Base-by-base conservation (phyloP, 2,888 invertebrate genomes). In the Onchidella celtica region DNA sequence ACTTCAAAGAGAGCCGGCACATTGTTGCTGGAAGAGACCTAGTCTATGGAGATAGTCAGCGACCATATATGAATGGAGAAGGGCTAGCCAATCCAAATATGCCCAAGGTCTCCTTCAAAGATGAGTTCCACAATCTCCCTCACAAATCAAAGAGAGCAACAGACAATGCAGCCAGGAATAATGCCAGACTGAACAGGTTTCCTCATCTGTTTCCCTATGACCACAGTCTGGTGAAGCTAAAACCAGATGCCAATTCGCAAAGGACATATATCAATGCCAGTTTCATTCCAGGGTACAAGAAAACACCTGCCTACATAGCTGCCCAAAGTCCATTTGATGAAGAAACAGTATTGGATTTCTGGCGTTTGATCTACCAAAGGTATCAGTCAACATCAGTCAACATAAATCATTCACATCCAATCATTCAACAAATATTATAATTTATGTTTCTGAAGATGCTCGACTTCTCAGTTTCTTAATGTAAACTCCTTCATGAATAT, bases 291-390 rank as follows among this genome's bases (percentile, higher is more conserved):
- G 94, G 94, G 17, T 94, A 93, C 89, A 91, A 92, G 72, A 90
- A 90, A n/a, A 85, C 89, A 36, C 92, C 92, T 66, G 91, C 91
- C 17, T 94, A 94, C 87, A 94, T 94, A 78, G 94, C 94, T 2
- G 93, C 94, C 0, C 94, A 94, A 88, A 94, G 94, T 79, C 93
- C 93, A 0, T 92, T 90, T 85, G 90, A 92, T 73, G 93, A 93
- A 9, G 90, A 91, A 11, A 94, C 94, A 0, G 90, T 93, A 14
- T 87, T 87, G 21, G 94, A 94, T 84, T 94, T 95, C 84, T 94
- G 94, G 94, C 86, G 93, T 24, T 93, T 95, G 93, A 90, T 94
- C 24, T 93, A 93, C 89, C 94, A 94, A 84, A 92, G 93, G 47
- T 79, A 70, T n/a, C n/a, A n/a, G n/a, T n/a, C n/a, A n/a, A n/a